Percentiles rank a stretch among this genome's conserved stretches.
These are phyloP conservation scores for Halcyon malimbica DNA, from an alignment of 2,113 vertebrate species.

Conservation along the genomic window DNA sequence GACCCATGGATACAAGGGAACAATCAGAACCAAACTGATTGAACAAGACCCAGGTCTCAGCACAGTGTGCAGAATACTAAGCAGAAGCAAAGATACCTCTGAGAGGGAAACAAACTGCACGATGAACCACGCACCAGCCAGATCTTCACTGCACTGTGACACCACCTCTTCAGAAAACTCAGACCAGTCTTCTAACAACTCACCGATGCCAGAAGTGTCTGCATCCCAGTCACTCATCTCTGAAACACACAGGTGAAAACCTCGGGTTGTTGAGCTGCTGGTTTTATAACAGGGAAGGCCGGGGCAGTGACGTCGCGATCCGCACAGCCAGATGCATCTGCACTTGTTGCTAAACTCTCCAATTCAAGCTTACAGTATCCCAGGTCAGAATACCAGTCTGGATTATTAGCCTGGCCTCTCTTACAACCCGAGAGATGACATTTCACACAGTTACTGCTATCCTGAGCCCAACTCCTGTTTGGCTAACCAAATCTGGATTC, in stretches of 20 bases:
- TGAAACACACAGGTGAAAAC: background rate
- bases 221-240: background rate
- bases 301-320: rapidly evolving
- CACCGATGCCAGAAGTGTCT: background rate
- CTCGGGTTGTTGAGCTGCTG: rapidly evolving
- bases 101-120: conserved; percentile 25
- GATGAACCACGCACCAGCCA: background rate
- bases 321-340: background rate
- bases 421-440: background rate
- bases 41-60: conserved; percentile 72
- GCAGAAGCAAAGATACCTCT: conserved; percentile 42
- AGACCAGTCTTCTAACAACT: background rate
- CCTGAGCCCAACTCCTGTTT: background rate
- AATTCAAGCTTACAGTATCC: background rate
- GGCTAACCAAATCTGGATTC: background rate
- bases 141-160: background rate
- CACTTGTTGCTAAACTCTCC: background rate
- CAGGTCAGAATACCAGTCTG: background rate
- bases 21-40: conserved; percentile 79
- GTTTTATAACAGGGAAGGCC: rapidly evolving
- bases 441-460: background rate
- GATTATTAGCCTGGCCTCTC: background rate
- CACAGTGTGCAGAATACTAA: conserved; percentile 54
- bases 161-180: background rate
- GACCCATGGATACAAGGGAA: conserved; percentile 72